Evolutionary conservation across 2,113 vertebrate genomes (phyloP).

Genomic region (Dryoscopus gambensis): DNA sequence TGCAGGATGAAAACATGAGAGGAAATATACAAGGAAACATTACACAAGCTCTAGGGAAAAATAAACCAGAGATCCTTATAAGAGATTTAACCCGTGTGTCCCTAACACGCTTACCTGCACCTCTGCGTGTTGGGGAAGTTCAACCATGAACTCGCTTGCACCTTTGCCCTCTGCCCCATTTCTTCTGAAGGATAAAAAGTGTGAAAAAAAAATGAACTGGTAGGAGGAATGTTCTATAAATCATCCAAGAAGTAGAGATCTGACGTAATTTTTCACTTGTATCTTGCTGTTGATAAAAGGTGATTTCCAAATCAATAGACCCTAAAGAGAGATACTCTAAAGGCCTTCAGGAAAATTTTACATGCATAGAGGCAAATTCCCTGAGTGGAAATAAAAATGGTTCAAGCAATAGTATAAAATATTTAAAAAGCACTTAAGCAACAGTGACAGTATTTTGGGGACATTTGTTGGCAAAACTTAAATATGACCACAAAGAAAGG

Average conservation of each 20-base stretch:
- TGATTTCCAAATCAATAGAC: neutral
- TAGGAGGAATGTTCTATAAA: neutral
- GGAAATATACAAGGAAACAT: neutral
- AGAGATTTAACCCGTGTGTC: neutral
- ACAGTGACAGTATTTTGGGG: neutral
- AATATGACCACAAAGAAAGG: neutral
- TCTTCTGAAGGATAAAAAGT: neutral
- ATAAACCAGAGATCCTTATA: neutral
- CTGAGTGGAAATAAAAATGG: neutral
- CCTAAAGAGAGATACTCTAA: neutral
- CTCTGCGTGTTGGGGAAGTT: neutral
- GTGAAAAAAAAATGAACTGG: neutral
- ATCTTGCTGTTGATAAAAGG: neutral
- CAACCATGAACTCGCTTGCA: neutral
- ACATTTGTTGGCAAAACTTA: neutral
- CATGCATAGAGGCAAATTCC: neutral
- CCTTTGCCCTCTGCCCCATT: neutral
- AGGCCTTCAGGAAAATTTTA: neutral
- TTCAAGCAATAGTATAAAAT: neutral
- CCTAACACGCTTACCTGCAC: neutral
- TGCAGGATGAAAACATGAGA: neutral
- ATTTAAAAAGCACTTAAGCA: neutral
- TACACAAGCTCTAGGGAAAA: neutral
- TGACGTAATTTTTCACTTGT: neutral
- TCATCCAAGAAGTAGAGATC: neutral